Evolutionary conservation across 2,888 invertebrate genomes (phyloP), one percentile per base, ranked within the genome.

Genomic region (Bugula neritina): DNA sequence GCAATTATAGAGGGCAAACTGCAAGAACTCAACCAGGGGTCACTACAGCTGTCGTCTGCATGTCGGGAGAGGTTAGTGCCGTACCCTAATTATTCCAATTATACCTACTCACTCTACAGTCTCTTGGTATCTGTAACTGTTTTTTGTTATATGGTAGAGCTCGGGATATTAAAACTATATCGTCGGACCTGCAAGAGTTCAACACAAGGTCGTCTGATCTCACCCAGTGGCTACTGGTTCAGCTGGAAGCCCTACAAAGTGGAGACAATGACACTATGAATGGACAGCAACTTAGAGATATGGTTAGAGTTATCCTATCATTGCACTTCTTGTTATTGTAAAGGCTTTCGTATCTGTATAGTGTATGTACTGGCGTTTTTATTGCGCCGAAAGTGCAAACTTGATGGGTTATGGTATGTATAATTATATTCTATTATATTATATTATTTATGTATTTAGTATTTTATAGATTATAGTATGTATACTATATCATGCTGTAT

Each of bases 1-100:
- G 93, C 92, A 85, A 92, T 93, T 78, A 90, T 95, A 73, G 94
- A 95, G 82, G 89, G 90, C 72, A 91, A 94, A 78, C 87, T 95
- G n/a, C 90, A 91, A 76, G 94, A 95, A 79, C 91, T 95, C 0
- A 91, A 91, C 73, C 79, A 84, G 29, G 90, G 93, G 82, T 96
- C 92, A 84, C 93, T 93, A 78, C 93, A 92, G 79, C 87, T 95
- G 0, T 87, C 91, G 69, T 92, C 93, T 76, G 90, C 91, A 75
- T 90, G 91, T 0, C 84, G 88, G 55, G 90, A 90, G 74, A 90
- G 94, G 63, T 57, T 5, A 23, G 57, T n/a, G n/a, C n/a, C n/a
- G n/a, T n/a, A n/a, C n/a, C n/a, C n/a, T n/a, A n/a, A n/a, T n/a
- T n/a, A n/a, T n/a, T n/a, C n/a, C n/a, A n/a, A n/a, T n/a, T n/a